A percentile compares a stretch with the other conserved stretches of the same genome.
phyloP scores from a whole-genome alignment of 2,888 invertebrate species.

The Polydrusus cervinus region DNA sequence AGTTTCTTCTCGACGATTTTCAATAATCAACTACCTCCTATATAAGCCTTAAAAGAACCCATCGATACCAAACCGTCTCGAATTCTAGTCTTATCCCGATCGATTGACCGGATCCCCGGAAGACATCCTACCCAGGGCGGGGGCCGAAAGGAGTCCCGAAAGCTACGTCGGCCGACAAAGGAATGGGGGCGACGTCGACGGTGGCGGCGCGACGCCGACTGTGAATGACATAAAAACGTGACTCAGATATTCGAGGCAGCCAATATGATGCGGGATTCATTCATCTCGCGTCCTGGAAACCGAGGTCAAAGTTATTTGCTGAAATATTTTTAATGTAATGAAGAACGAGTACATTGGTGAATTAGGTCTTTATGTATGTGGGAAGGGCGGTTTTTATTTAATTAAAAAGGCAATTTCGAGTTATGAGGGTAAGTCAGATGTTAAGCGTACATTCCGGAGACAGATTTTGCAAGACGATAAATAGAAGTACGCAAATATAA shows the following conservation, averaged over 20 bases:
- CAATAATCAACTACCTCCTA: not conserved
- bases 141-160: constrained; percentile 4
- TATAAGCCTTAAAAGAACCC: not conserved
- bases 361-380: constrained; percentile 3
- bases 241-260: constrained; percentile 22
- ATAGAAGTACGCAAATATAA: no score
- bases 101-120: constrained; percentile 23
- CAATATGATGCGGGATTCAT: constrained; percentile 24
- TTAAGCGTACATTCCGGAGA: no score
- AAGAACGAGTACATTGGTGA: constrained; percentile 1
- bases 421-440: no score
- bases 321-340: not conserved
- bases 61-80: constrained; percentile 10
- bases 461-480: no score
- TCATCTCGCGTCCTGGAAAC: constrained; percentile 21
- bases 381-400: constrained; percentile 1
- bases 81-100: constrained; percentile 19
- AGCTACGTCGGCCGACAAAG: constrained; percentile 15
- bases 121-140: constrained; percentile 10
- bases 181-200: constrained; percentile 20
- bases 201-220: constrained; percentile 22
- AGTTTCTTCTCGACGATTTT: no score
- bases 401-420: not conserved
- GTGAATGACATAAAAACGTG: constrained; percentile 39
- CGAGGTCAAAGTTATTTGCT: constrained; percentile 12